These are phyloP conservation scores for Drosophila malerkotliana DNA, from an alignment of 1,140 invertebrate genomes.

Conservation along the genomic window DNA sequence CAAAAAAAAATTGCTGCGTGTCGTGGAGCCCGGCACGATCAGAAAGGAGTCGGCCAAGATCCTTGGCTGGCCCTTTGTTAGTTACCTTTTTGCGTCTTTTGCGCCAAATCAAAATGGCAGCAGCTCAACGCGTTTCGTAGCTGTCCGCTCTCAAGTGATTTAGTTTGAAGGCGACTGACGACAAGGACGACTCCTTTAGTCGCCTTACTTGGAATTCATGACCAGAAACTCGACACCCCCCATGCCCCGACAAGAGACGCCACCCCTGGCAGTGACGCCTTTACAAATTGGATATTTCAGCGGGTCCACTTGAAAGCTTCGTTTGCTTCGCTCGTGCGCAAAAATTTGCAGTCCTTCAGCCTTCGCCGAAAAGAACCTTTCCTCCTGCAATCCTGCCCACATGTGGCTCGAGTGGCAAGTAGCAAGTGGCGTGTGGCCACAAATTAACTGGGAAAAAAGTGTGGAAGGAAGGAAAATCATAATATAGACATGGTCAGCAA, in stretches of 20 bases:
- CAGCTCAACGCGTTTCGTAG: conserved; percentile 56
- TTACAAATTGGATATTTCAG: conserved; percentile 71
- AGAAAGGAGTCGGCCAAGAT: conserved; percentile 24
- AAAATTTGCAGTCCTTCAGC: conserved; percentile 68
- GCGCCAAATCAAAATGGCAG: conserved; percentile 78
- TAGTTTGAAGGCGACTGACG: conserved; percentile 61
- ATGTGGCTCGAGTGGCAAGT: conserved; percentile 52
- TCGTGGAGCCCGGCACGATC: background rate
- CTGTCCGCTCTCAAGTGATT: conserved; percentile 70
- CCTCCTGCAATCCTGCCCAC: conserved; percentile 30
- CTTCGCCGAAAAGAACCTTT: conserved; percentile 12
- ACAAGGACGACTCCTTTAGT: conserved; percentile 72
- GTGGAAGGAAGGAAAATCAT: conserved; percentile 49
- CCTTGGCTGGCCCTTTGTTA: conserved; percentile 68
- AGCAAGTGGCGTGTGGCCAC: conserved; percentile 59
- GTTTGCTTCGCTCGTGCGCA: conserved; percentile 72
- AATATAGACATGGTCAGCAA: conserved; percentile 79
- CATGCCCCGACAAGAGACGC: background rate
- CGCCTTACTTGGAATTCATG: conserved; percentile 77
- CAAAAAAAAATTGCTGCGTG: conserved; percentile 28
- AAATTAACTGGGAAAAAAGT: conserved; percentile 67
- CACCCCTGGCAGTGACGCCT: conserved; percentile 12
- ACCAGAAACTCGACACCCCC: conserved; percentile 35
- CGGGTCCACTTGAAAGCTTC: conserved; percentile 44
- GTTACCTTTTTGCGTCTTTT: conserved; percentile 77